Conservation (phyloP, 2,888 invertebrate species). For the Helobdella robusta region DNA sequence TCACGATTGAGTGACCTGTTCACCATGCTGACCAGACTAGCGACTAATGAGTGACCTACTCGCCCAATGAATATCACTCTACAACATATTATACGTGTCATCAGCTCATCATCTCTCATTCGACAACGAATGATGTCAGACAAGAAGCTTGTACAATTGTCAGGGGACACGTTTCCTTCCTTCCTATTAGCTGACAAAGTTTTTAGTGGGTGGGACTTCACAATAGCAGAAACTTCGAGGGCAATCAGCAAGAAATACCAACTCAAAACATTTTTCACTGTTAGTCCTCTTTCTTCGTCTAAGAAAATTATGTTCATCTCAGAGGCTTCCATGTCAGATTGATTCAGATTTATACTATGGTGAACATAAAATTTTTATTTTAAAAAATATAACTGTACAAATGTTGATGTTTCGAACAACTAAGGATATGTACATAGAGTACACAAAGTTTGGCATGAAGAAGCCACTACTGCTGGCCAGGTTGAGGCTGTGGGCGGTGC, state of each 20-base stretch:
- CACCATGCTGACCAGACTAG: too few relatives aligned
- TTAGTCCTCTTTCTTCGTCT: too few relatives aligned
- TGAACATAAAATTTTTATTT: background rate
- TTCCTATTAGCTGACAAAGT: conserved; percentile 2
- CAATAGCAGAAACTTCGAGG: background rate
- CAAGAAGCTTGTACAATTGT: background rate
- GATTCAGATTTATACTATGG: too few relatives aligned
- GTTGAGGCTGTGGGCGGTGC: background rate
- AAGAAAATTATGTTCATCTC: too few relatives aligned
- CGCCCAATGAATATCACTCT: too few relatives aligned
- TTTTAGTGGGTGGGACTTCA: conserved; percentile 8
- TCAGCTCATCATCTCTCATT: background rate
- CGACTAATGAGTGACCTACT: too few relatives aligned
- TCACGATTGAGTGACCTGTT: too few relatives aligned
- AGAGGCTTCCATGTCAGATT: too few relatives aligned
- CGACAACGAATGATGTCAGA: background rate
- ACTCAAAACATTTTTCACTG: too few relatives aligned
- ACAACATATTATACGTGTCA: background rate
- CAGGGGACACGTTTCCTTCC: background rate
- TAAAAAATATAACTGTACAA: background rate
- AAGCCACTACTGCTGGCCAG: background rate
- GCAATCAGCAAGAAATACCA: too few relatives aligned
- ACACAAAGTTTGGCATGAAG: background rate
- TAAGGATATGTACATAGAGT: background rate
- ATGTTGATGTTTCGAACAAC: background rate